phyloP scores from a whole-genome alignment of 1,140 invertebrate species.

The Drosophila repleta region DNA sequence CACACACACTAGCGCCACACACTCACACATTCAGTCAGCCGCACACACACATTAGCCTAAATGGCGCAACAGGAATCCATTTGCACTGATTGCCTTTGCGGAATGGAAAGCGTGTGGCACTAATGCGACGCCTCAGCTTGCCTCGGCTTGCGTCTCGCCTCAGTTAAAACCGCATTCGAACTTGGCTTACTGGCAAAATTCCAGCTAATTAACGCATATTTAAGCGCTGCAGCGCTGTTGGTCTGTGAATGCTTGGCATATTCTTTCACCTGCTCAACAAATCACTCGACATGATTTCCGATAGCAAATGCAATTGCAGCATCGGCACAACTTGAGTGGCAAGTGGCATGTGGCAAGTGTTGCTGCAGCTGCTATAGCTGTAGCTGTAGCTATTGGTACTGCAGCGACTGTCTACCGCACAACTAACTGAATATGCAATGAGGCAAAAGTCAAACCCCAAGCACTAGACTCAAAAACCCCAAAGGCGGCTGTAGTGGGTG shows the following conservation, averaged over 20 bases:
- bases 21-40: constrained; percentile 3
- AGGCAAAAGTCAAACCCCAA: constrained; percentile 51
- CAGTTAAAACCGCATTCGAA: constrained; percentile 11
- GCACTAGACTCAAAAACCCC: constrained; percentile 30
- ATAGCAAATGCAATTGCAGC: constrained; percentile 9
- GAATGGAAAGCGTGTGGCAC: constrained; percentile 10
- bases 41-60: constrained; percentile 4
- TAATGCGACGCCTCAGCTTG: constrained; percentile 4
- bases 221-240: constrained; percentile 11
- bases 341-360: constrained; percentile 9
- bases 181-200: constrained; percentile 50
- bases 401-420: constrained; percentile 21
- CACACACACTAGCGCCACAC: background rate
- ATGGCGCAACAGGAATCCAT: constrained; percentile 45
- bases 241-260: constrained; percentile 5
- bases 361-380: constrained; percentile 3
- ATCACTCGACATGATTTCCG: constrained; percentile 24
- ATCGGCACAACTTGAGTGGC: constrained; percentile 3
- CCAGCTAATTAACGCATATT: constrained; percentile 66
- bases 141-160: background rate
- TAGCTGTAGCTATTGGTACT: background rate
- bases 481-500: constrained; percentile 17
- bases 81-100: constrained; percentile 44
- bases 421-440: constrained; percentile 77
- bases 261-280: constrained; percentile 35